Conservation (phyloP, 2,113 vertebrate species). For the Syrrhaptes paradoxus region DNA sequence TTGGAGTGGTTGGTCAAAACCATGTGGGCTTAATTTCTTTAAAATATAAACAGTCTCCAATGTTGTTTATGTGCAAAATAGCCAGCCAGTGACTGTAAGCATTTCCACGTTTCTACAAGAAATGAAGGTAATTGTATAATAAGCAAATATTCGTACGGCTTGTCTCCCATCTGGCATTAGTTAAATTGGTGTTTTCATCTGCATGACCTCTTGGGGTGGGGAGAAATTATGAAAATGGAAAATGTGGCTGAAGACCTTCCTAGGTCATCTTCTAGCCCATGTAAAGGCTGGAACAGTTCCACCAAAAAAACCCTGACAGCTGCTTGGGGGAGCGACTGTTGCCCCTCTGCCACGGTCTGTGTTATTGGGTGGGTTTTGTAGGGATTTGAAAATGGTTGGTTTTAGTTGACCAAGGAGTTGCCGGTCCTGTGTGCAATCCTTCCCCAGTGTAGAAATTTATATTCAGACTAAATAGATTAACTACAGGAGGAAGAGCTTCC, state of each 20-base stretch:
- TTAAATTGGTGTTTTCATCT: constrained; percentile 41
- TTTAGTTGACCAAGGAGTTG: background rate
- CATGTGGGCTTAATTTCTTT: constrained; percentile 46
- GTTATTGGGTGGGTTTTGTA: background rate
- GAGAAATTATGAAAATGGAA: background rate
- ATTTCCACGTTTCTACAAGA: constrained; percentile 28
- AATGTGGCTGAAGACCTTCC: background rate
- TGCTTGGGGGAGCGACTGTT: background rate
- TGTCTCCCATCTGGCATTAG: constrained; percentile 40
- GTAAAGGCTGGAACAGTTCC: background rate
- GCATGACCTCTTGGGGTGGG: constrained; percentile 1
- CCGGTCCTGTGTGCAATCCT: background rate
- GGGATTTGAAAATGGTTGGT: background rate
- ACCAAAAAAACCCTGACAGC: background rate
- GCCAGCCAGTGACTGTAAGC: background rate
- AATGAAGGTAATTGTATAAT: constrained; percentile 33
- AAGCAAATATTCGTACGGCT: too few species aligned
- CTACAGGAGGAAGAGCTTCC: constrained; percentile 23
- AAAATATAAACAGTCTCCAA: constrained; percentile 14
- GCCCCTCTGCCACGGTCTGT: background rate
- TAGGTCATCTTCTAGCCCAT: background rate
- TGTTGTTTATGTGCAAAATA: constrained; percentile 35
- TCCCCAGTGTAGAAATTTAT: background rate
- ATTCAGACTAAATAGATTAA: background rate
- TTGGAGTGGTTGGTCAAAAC: background rate